These are phyloP conservation scores for Lates calcarifer DNA, from an alignment of 2,113 vertebrate genomes.

Conservation along the genomic window DNA sequence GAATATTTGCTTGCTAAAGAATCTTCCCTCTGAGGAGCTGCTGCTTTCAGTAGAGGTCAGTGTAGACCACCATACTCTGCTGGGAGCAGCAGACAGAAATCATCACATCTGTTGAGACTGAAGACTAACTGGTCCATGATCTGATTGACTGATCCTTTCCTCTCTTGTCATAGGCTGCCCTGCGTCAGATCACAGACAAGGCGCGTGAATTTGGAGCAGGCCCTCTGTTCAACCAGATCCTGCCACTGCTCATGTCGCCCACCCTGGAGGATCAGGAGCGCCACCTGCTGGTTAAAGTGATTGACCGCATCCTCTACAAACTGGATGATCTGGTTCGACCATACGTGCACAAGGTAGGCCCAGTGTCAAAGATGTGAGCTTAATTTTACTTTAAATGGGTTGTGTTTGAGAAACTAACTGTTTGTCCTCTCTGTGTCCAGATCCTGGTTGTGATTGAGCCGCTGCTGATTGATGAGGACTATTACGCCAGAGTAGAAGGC, in stretches of 20 bases:
- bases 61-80: slow-evolving; percentile 1
- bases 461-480: slow-evolving; percentile 98
- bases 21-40: slow-evolving; percentile 16
- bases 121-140: not conserved
- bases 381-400: not conserved
- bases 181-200: slow-evolving; percentile 98
- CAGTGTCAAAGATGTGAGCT: accelerated
- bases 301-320: slow-evolving; percentile 98
- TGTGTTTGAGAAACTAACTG: not conserved
- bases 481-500: slow-evolving; percentile 98
- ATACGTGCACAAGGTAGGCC: slow-evolving; percentile 95
- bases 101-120: not conserved
- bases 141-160: not conserved
- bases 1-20: slow-evolving; percentile 55
- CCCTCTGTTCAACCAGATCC: slow-evolving; percentile 97
- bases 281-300: slow-evolving; percentile 98
- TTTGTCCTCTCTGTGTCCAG: slow-evolving; percentile 70
- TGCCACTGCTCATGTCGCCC: slow-evolving; percentile 97
- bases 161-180: slow-evolving; percentile 87
- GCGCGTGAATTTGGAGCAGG: slow-evolving; percentile 98
- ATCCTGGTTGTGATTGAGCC: slow-evolving; percentile 99
- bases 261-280: slow-evolving; percentile 98
- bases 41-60: slow-evolving; percentile 34
- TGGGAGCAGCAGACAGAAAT: slow-evolving; percentile 30
- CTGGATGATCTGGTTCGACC: slow-evolving; percentile 97